Evolutionary conservation across 30 jellyfish, hydroid and myxozoan species (phyloP), one percentile per base, ranked within the genome.

Genomic region (Sanderia malayensis): DNA sequence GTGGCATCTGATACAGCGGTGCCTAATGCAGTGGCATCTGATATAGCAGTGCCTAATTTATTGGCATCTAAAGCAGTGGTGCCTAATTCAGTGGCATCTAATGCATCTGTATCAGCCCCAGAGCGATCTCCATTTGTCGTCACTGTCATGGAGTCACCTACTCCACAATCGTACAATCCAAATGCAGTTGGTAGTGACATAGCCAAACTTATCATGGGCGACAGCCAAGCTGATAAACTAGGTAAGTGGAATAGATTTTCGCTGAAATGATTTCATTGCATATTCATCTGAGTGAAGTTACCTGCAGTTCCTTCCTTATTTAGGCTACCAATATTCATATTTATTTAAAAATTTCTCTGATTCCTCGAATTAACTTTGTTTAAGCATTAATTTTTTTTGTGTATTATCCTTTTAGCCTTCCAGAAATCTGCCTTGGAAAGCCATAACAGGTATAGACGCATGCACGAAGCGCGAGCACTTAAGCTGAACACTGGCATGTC

Each of bases 381-480:
- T n/a, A n/a, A n/a, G n/a, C n/a, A n/a, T n/a, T n/a, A n/a, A n/a
- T n/a, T n/a, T n/a, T n/a, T n/a, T n/a, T n/a, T n/a, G 10, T 68
- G 4, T 28, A 4, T 28, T 34, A 4, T 73, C 37, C 0, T 49
- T 69, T 19, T 45, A 92, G 99, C 27, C 33, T 93, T 93, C 46
- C 83, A 79, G 57, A 29, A 81, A 17, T 71, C 94, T 34, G 85
- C 95, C 0, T 61, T 93, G 61, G 88, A 85, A 44, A 75, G 95
- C 10, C 99, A 93, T 85, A 93, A 93, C 70, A 22, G 67, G 53
- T 85, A 82, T 67, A 80, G 99, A 15, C 93, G 89, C 2, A 46
- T 76, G 30, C 99, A 93, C 67, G 59, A 68, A 21, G 84, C 72
- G 6, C 81, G 84, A 10, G 58, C 96, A 4, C 69, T 93, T 67